Conservation (phyloP, 2,797 vertebrate genomes). For the Vultur gryphus region DNA sequence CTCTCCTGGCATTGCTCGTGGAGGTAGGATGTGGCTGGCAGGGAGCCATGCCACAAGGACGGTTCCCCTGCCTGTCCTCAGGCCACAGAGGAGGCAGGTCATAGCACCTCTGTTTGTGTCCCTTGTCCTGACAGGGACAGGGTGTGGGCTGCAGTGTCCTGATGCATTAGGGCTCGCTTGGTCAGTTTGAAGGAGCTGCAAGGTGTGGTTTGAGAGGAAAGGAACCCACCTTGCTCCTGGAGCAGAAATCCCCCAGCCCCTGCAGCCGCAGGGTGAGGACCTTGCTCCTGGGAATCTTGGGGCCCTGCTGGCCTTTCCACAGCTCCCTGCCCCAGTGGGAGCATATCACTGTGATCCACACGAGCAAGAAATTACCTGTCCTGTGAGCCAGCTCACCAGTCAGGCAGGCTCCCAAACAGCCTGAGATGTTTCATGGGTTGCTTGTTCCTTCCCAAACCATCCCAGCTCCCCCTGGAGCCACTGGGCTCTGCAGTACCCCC, state of each 20-base stretch:
- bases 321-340: background rate
- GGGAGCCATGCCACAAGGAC: fast-evolving
- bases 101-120: fast-evolving
- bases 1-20: background rate
- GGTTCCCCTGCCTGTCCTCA: fast-evolving
- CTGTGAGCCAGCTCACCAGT: background rate
- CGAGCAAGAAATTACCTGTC: background rate
- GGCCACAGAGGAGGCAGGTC: fast-evolving
- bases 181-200: background rate
- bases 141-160: background rate
- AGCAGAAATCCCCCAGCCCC: background rate
- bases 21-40: background rate
- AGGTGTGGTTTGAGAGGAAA: background rate
- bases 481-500: background rate
- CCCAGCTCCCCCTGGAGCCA: background rate
- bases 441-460: background rate
- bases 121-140: background rate
- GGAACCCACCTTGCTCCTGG: background rate
- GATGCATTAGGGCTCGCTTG: fast-evolving
- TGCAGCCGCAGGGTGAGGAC: background rate
- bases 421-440: background rate
- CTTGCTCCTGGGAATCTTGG: background rate
- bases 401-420: background rate
- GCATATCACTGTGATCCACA: fast-evolving
- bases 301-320: background rate